These are phyloP conservation scores for Acanthurus leucopareius DNA, from an alignment of 2,797 vertebrate genomes.

Conservation along the genomic window DNA sequence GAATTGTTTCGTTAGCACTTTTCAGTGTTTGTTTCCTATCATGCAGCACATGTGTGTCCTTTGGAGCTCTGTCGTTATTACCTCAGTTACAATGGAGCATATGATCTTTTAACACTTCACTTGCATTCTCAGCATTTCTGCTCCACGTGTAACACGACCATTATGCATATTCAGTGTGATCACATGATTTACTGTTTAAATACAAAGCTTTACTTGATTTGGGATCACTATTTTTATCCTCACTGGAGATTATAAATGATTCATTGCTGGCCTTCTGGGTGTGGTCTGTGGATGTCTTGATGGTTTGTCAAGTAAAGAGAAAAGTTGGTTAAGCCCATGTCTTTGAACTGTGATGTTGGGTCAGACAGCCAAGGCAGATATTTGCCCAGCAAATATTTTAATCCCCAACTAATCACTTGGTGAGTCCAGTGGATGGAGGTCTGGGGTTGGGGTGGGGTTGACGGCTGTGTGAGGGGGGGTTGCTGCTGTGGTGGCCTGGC, in stretches of 20 bases:
- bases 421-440: conserved; percentile 87
- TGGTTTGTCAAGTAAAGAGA: conserved; percentile 81
- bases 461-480: conserved; percentile 32
- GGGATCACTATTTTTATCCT: conserved; percentile 19
- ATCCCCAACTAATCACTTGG: conserved; percentile 99
- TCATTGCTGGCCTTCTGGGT: conserved; percentile 64
- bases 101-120: conserved; percentile 49
- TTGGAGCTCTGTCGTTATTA: conserved; percentile 37
- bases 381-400: conserved; percentile 99
- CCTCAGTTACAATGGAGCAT: conserved; percentile 52
- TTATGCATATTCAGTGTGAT: conserved; percentile 25
- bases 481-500: conserved; percentile 78
- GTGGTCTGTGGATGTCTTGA: conserved; percentile 72
- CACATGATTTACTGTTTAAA: conserved; percentile 25
- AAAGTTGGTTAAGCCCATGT: conserved; percentile 82
- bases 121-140: conserved; percentile 52
- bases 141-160: conserved; percentile 5
- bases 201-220: conserved; percentile 34
- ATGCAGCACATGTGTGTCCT: conserved; percentile 34
- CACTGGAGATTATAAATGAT: conserved; percentile 47
- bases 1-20: background rate
- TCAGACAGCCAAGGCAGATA: conserved; percentile 93
- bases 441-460: conserved; percentile 48
- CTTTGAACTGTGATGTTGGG: conserved; percentile 86
- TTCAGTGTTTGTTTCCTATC: background rate